Evolutionary conservation across 2,797 vertebrate genomes (phyloP).

Genomic region (Enteromius anoplus): DNA sequence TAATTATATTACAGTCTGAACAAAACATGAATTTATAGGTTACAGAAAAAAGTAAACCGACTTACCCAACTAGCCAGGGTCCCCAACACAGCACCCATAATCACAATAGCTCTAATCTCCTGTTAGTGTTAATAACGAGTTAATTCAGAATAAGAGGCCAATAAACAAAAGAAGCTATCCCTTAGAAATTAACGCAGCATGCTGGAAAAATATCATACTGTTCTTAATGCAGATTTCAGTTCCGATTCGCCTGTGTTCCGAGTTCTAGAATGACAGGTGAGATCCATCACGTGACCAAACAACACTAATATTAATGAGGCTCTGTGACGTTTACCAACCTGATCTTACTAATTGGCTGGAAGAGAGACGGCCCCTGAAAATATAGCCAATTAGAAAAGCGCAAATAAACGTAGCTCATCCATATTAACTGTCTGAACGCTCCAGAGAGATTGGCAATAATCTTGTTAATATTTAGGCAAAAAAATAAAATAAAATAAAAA

Average conservation of each 20-base stretch:
- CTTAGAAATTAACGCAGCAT: not conserved
- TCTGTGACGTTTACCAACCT: not conserved
- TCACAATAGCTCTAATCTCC: not conserved
- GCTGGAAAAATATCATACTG: not conserved
- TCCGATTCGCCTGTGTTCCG: not conserved
- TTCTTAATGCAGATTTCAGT: not conserved
- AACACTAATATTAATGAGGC: not conserved
- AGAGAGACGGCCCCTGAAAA: not conserved
- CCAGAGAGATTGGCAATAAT: not conserved
- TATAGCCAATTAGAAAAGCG: not conserved
- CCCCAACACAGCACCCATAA: not conserved
- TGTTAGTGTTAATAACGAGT: not conserved
- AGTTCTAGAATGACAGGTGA: not conserved
- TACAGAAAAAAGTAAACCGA: not conserved
- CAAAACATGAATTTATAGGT: not conserved
- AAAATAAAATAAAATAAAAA: no score
- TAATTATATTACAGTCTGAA: not conserved
- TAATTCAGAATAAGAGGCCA: not conserved
- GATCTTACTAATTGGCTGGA: not conserved
- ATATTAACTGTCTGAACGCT: not conserved
- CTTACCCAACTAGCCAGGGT: constrained; percentile 13
- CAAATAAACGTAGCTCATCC: not conserved
- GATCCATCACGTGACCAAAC: not conserved
- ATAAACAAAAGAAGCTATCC: not conserved
- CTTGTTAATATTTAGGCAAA: not conserved